Conservation (phyloP, 2,888 invertebrate species). For the Leptopilina drosophilae region DNA sequence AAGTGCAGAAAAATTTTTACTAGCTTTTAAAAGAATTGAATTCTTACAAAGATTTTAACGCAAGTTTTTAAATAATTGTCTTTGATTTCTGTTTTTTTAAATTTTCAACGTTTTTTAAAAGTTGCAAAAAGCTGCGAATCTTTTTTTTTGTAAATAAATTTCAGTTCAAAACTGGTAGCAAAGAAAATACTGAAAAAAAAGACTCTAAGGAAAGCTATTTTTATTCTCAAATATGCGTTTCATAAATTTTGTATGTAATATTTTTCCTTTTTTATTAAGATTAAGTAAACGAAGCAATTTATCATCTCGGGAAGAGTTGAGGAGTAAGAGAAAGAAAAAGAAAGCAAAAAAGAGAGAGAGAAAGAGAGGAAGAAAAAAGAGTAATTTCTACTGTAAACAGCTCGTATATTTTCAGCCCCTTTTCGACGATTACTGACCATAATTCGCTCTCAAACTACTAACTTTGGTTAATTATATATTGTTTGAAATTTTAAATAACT, state of each 20-base stretch:
- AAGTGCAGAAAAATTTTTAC: too few species aligned
- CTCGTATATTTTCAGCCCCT: slow-evolving; percentile 6
- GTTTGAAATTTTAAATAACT: not conserved
- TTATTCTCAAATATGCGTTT: not conserved
- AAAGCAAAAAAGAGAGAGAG: not conserved
- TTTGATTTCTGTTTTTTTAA: too few species aligned
- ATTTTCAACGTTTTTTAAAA: too few species aligned
- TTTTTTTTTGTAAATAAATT: too few species aligned
- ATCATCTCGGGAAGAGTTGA: not conserved
- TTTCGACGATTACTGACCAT: slow-evolving; percentile 2
- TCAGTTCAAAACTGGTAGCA: too few species aligned
- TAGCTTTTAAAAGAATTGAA: too few species aligned
- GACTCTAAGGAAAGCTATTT: not conserved
- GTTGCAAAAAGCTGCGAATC: too few species aligned
- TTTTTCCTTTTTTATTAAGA: not conserved
- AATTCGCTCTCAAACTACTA: not conserved
- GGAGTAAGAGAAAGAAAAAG: not conserved
- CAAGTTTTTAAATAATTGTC: too few species aligned
- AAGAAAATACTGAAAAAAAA: not conserved
- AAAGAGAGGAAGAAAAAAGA: not conserved
- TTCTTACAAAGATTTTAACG: too few species aligned
- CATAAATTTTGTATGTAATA: not conserved
- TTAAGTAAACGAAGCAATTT: not conserved
- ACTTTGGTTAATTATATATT: not conserved
- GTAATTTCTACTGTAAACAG: slow-evolving; percentile 4